Percentiles rank a stretch among this genome's conserved stretches.
Evolutionary conservation across 2,113 vertebrate species (phyloP).

Genomic region (Nyctibius bracteatus): DNA sequence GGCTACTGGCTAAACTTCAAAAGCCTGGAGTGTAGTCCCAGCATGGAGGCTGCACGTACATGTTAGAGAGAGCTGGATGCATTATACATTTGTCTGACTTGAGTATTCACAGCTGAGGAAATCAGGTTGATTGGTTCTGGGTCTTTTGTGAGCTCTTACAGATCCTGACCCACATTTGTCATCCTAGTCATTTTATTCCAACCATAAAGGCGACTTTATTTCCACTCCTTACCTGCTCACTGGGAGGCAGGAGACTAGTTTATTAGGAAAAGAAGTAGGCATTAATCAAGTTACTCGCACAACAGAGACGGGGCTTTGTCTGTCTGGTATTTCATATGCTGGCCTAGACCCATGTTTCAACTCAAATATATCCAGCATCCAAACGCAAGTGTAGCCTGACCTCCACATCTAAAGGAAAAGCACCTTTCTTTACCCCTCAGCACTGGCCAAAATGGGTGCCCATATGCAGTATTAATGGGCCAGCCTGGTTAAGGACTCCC

Average conservation of each 20-base stretch:
- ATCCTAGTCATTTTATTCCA: background rate
- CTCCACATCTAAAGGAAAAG: background rate
- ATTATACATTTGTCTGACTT: background rate
- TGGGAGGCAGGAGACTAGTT: background rate
- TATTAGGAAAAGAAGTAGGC: background rate
- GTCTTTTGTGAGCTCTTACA: background rate
- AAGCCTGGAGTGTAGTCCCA: conserved; percentile 15
- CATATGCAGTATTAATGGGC: background rate
- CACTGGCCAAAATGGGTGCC: background rate
- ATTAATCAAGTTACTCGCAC: background rate
- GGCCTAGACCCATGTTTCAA: background rate
- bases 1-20: conserved; percentile 50
- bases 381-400: background rate
- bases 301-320: background rate
- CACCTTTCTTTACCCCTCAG: background rate
- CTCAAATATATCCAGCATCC: background rate
- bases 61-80: background rate
- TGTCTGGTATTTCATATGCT: background rate
- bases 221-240: background rate
- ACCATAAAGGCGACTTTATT: background rate
- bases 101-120: conserved; percentile 14
- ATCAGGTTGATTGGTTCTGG: conserved; percentile 18
- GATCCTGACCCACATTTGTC: background rate
- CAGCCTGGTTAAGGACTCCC: background rate
- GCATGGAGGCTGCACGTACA: background rate